Conservation (phyloP, 2,797 vertebrate species). For the Eurystomus glaucurus region DNA sequence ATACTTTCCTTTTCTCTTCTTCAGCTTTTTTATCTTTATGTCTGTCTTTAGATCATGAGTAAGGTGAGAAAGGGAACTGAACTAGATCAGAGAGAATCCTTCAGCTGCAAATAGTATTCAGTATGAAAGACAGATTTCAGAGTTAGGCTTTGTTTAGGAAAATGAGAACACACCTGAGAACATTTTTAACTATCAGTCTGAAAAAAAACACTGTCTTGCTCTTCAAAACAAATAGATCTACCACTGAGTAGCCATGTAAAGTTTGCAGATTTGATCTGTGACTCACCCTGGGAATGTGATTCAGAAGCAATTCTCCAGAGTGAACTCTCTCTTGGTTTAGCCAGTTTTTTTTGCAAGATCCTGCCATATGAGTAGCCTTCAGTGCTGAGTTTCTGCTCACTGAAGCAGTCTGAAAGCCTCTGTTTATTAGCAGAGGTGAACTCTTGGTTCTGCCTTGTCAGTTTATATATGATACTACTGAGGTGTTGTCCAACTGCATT, state of each 20-base stretch:
- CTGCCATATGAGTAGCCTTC: neutral
- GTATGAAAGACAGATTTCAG: neutral
- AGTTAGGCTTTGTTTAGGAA: slow-evolving; percentile 5
- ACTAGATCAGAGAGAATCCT: neutral
- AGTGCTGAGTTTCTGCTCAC: neutral
- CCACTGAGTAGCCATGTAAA: neutral
- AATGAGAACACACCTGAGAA: neutral
- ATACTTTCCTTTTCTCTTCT: neutral
- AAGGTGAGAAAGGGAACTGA: slow-evolving; percentile 5
- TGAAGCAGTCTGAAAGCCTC: neutral
- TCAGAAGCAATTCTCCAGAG: neutral
- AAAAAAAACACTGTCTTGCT: neutral
- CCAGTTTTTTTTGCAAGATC: neutral
- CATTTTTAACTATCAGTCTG: neutral
- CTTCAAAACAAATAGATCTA: slow-evolving; percentile 26
- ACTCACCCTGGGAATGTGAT: neutral
- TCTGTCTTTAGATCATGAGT: slow-evolving; percentile 4
- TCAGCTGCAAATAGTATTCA: neutral
- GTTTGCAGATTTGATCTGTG: slow-evolving; percentile 6
- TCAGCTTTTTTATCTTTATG: neutral
- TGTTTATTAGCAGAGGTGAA: slow-evolving; percentile 18
- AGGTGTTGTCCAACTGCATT: neutral
- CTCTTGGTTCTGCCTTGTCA: slow-evolving; percentile 18
- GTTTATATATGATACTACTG: neutral
- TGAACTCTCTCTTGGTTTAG: neutral